Base-by-base conservation (phyloP, 1,140 invertebrate species). In the Globodera ellingtonae region DNA sequence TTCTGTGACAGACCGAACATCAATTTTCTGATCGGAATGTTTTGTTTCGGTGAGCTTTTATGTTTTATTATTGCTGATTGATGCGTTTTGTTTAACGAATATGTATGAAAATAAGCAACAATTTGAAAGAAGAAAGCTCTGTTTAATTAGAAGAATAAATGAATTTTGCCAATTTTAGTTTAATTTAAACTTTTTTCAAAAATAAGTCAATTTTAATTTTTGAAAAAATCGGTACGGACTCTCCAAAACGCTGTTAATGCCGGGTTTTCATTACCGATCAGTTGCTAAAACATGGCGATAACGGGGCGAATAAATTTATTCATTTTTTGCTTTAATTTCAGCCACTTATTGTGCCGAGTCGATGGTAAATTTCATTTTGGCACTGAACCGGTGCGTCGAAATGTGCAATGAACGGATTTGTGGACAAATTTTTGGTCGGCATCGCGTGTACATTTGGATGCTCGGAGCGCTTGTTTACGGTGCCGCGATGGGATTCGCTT, bases 301-400 rank as follows among this genome's bases (percentile, higher is more conserved):
- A 1, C 35, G 35, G 35, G 35, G 35, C 2, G 35, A 35, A 15
- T n/a, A 62, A 62, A 62, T 15, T 62, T n/a, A n/a, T n/a, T n/a
- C n/a, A n/a, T 62, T 79, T 44, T 35, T 35, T 35, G 35, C 35
- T 79, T n/a, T 24, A 72, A 46, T 46, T 72, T 46, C 2, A 72
- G 35, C 48, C 35, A 13, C 18, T 18, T 72, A 72, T 18, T 15
- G 13, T 24, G 35, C 70, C 48, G 48, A 72, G 21, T 79, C 15
- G n/a, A 46, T 79, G 5, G 35, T 15, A 0, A n/a, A n/a, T 7
- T 35, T 46, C 4, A 83, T 80, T 46, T 24, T 80, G 47, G 81
- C 73, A 8, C 59, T 80, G n/a, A 80, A 80, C 24, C 81, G 79
- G 15, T 80, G 81, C 47, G n/a, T 47, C 47, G 79, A 80, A 9